Conservation (phyloP, 2,888 invertebrate genomes). For the Eristalinus sepulchralis region DNA sequence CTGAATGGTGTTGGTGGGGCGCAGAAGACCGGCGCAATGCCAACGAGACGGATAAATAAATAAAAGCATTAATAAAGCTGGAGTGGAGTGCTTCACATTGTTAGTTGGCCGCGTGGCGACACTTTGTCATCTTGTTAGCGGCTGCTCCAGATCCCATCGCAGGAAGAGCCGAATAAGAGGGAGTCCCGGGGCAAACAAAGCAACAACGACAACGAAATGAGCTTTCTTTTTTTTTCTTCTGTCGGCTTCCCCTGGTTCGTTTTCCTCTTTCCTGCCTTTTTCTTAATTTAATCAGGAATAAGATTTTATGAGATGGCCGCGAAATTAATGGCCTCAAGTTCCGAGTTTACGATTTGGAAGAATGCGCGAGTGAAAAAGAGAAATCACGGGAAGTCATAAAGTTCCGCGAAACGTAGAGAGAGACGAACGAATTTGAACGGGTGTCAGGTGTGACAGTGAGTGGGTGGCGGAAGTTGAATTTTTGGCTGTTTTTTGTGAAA, state of each 20-base stretch:
- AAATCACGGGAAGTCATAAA: conserved; percentile 41
- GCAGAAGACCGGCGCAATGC: neutral
- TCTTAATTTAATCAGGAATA: conserved; percentile 68
- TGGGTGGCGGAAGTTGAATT: too few relatives aligned
- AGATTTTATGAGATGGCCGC: conserved; percentile 67
- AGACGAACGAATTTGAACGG: neutral
- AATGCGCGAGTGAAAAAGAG: conserved; percentile 1
- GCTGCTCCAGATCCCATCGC: conserved; percentile 54
- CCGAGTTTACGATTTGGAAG: conserved; percentile 66
- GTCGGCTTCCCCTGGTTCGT: neutral
- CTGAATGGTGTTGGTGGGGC: neutral
- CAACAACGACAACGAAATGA: conserved; percentile 30
- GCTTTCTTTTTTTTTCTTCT: conserved; percentile 10
- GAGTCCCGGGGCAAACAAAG: conserved; percentile 16
- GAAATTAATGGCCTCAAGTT: conserved; percentile 67
- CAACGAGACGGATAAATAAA: conserved; percentile 59
- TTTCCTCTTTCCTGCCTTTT: conserved; percentile 7
- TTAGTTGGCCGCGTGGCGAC: conserved; percentile 55
- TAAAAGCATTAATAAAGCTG: conserved; percentile 45
- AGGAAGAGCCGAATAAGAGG: neutral
- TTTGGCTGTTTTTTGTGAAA: conserved; percentile 2
- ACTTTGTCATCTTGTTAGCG: conserved; percentile 68
- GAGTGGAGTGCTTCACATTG: conserved; percentile 27
- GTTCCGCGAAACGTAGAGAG: conserved; percentile 7
- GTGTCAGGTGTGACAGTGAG: neutral